phyloP scores from a whole-genome alignment of 1,140 invertebrate species.

The Andricus grossulariae region DNA sequence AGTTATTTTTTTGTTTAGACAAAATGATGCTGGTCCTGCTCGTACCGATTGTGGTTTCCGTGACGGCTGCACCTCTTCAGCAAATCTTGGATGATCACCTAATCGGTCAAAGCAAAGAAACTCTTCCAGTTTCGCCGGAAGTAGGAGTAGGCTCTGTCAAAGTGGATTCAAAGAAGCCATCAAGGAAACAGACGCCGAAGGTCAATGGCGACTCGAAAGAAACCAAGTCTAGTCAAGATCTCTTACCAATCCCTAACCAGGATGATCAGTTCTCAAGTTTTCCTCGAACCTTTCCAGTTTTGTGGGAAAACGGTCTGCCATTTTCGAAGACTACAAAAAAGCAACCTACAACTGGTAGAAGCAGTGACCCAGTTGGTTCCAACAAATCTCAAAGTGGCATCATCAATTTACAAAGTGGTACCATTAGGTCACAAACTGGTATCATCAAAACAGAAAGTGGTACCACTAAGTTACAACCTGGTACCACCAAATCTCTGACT shows the following conservation, averaged over 20 bases:
- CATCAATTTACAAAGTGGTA: not conserved
- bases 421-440: not conserved
- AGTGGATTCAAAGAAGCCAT: constrained; percentile 43
- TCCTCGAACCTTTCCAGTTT: not conserved
- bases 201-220: not conserved
- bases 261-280: not conserved
- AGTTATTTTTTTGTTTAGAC: constrained; percentile 39
- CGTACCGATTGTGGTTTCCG: constrained; percentile 47
- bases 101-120: constrained; percentile 38
- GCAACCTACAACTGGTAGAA: not conserved
- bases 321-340: not conserved
- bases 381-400: not conserved
- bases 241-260: not conserved
- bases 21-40: constrained; percentile 41
- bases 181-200: constrained; percentile 38
- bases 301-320: not conserved
- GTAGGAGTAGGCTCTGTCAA: constrained; percentile 42
- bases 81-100: constrained; percentile 37
- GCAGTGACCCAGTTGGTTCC: not conserved
- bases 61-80: constrained; percentile 45
- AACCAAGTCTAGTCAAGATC: constrained; percentile 16
- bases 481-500: not conserved
- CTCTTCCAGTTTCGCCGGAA: constrained; percentile 39
- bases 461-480: not conserved
- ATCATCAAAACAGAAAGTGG: not conserved